These are phyloP conservation scores for Actenoides lindsayi DNA, from an alignment of 2,113 vertebrate genomes.

Conservation along the genomic window DNA sequence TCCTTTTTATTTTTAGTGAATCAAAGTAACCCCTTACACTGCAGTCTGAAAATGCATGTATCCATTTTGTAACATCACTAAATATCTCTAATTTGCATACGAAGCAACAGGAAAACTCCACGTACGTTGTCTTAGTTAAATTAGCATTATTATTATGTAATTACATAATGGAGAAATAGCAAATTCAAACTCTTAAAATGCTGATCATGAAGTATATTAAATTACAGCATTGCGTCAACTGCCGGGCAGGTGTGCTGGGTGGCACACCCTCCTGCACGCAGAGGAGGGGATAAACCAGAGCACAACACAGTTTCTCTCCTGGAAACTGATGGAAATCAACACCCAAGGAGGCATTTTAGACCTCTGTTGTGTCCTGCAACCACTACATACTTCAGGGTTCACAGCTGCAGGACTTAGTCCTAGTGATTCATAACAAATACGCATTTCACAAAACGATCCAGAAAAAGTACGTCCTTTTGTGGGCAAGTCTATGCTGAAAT, in stretches of 20 bases:
- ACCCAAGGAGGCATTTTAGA: neutral
- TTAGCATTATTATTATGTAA: constrained; percentile 29
- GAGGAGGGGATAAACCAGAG: neutral
- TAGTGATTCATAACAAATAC: neutral
- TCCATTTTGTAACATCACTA: constrained; percentile 39
- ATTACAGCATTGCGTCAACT: constrained; percentile 44
- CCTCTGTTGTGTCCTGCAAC: neutral
- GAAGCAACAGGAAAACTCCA: constrained; percentile 30
- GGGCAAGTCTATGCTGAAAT: neutral
- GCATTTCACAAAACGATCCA: neutral
- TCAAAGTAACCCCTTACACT: constrained; percentile 42
- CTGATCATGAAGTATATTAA: constrained; percentile 25
- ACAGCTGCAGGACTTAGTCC: neutral
- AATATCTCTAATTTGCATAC: constrained; percentile 50
- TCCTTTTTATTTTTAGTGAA: constrained; percentile 10
- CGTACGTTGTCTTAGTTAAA: neutral
- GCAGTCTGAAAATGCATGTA: constrained; percentile 41
- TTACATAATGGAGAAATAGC: constrained; percentile 40
- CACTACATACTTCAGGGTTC: neutral
- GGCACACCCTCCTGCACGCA: neutral
- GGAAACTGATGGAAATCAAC: neutral
- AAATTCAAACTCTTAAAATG: constrained; percentile 40
- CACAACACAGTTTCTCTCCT: neutral
- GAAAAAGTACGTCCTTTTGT: neutral
- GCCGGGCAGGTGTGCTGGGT: neutral